A percentile compares a stretch with the other conserved stretches of the same genome.
These are phyloP conservation scores for Mionectes olivaceus DNA, from an alignment of 2,797 vertebrate species.

Conservation along the genomic window DNA sequence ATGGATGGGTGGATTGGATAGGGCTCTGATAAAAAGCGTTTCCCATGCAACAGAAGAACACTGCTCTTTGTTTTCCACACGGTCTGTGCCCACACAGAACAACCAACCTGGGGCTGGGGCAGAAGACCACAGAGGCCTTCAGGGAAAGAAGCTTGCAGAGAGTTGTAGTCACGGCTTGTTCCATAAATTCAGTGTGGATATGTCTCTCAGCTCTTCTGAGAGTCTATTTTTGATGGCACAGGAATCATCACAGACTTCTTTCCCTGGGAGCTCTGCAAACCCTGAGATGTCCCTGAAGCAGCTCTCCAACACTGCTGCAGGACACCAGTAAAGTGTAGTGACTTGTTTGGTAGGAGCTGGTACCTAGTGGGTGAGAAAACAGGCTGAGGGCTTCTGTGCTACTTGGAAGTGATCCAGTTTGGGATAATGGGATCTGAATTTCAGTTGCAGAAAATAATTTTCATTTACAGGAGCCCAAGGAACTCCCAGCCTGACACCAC, in stretches of 20 bases:
- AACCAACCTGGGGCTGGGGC: not conserved
- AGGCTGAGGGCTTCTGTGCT: not conserved
- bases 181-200: not conserved
- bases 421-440: not conserved
- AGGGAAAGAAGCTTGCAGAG: not conserved
- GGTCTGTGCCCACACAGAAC: not conserved
- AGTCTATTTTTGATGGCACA: not conserved
- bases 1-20: not conserved
- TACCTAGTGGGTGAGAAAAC: not conserved
- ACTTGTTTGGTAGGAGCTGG: not conserved
- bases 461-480: not conserved
- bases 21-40: not conserved
- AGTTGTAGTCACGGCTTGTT: not conserved
- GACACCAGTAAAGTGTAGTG: not conserved
- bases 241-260: not conserved
- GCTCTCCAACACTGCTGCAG: not conserved
- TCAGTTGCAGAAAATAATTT: not conserved
- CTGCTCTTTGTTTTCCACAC: not conserved
- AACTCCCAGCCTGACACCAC: not conserved
- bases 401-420: constrained; percentile 1
- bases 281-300: not conserved
- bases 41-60: not conserved
- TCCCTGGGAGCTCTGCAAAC: not conserved
- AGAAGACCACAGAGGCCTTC: not conserved
- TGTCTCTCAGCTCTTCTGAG: not conserved